Base-by-base conservation (phyloP, 2,113 vertebrate species). In the Tiliqua scincoides region DNA sequence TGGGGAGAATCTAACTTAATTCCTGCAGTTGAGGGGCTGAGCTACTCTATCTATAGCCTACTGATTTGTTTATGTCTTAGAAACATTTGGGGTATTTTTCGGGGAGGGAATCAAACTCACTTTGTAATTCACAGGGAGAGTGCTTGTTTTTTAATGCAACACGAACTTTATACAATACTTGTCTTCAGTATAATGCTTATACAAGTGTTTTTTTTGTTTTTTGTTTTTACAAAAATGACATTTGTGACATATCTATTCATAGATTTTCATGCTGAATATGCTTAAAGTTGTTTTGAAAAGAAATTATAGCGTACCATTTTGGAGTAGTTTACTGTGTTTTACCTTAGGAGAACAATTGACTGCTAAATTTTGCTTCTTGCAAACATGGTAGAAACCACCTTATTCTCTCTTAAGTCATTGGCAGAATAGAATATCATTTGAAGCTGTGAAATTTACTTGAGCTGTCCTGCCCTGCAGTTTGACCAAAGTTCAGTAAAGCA, bases 81-180 rank as follows among this genome's bases (percentile, higher is more conserved):
- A 61, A 84, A 12, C 9, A 79, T 81, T 70, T n/a, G n/a, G n/a
- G n/a, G n/a, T n/a, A n/a, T n/a, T n/a, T n/a, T 85, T 2, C 84
- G 4, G 43, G 43, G 43, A 8, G 43, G 43, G 90, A 68, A 57
- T 20, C 6, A 82, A 21, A 2, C 68, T 0, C 57, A 76, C 83
- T 40, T 70, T 85, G 6, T 83, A 89, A 83, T 78, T 5, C 2
- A 14, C 15, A 21, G 79, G 25, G 15, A 20, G 25, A 65, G 17
- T 59, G 48, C 48, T 48, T 81, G 15, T 15, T 67, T 35, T 52
- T 6, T 48, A 68, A 52, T n/a, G 75, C n/a, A 78, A 25, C 43
- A 14, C 1, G 35, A 78, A 35, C 15, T 35, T 20, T 35, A 20
- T 30, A n/a, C n/a, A n/a, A n/a, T n/a, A 17, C n/a, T n/a, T 32